Evolutionary conservation across 2,888 invertebrate genomes (phyloP), one percentile per base, ranked within the genome.

Genomic region (Gryllus longicercus): DNA sequence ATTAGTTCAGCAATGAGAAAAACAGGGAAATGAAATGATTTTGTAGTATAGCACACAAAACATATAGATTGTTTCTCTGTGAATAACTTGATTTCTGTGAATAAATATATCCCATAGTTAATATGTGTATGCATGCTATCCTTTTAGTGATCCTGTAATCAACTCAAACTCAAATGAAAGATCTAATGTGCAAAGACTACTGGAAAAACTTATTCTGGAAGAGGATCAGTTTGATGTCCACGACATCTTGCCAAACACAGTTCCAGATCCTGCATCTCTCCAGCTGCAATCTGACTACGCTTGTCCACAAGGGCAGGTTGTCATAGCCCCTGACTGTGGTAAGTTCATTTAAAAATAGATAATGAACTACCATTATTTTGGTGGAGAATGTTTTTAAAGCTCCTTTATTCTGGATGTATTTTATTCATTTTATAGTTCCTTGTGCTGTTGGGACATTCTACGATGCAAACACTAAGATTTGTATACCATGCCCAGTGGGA

Each of bases 181-280:
- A 82, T 93, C 96, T 2, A 92, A 92, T 80, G 96, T 96, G 0
- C 92, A 96, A 86, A 90, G 92, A 81, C 89, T 98, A 81, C 89
- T 98, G 84, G 95, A 98, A 88, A 94, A 94, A 87, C 90, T 97
- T 1, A 97, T 98, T 83, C 90, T 97, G 82, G 96, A 97, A 88
- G 95, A 96, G 87, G 96, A 96, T 88, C 96, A 96, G 87, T 96
- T 97, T 86, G 96, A 96, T 85, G 97, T 97, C 5, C 92, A 95
- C 85, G 96, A 95, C 85, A 96, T 96, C 85, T 88, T 97, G 79
- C 98, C 98, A 21, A 98, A 97, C 85, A 98, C 97, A 0, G 94
- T 96, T 0, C 96, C 97, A 0, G 97, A 98, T 88, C 95, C 97
- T 81, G 95, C 96, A 14, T 96, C 96, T 3, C 88, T 98, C 81